Base-by-base conservation (phyloP, 2,888 invertebrate genomes). In the Athalia cordata region DNA sequence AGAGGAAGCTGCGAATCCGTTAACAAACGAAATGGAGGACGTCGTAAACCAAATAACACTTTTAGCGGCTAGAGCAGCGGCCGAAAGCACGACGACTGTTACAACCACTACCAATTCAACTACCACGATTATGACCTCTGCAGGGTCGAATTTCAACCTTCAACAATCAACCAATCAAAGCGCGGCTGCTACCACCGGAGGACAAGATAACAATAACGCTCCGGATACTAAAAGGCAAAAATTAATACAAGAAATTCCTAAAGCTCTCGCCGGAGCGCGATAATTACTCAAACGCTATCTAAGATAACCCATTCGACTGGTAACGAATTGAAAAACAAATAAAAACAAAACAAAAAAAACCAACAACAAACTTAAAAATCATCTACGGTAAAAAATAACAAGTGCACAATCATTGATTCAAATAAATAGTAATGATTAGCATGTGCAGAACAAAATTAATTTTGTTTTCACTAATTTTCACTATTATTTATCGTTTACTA, bases 11-110 rank as follows among this genome's bases (percentile, higher is more conserved):
- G 87, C 89, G 13, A 88, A 89, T 80, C 90, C 90, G 45, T 92
- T 95, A 68, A 93, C 93, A 80, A 95, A 95, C 90, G 95, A 95
- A 90, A 95, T 95, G 95, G 95, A 95, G 90, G 95, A 95, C 90
- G 95, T 95, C 82, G 95, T 95, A 80, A 95, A 95, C 90, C 95
- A 95, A 91, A 95, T 95, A 86, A 95, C 95, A 81, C 91, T 95
- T 83, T 90, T 95, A 87, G 95, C 95, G 78, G 95, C 95, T 29
- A 92, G 95, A 83, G 95, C 95, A n/a, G 94, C 94, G 67, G 94
- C 94, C 85, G 94, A 94, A 81, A 89, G 93, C 82, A 90, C 89
- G 49, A 86, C 90, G 78, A 29, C 29, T 29, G 2, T 29, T 29
- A 29, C 29, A 29, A 29, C 29, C 29, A 29, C 29, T 29, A 29